A percentile compares a stretch with the other conserved stretches of the same genome.
Evolutionary conservation across 2,888 invertebrate species (phyloP).

Genomic region (Lasioglossum figueresi): DNA sequence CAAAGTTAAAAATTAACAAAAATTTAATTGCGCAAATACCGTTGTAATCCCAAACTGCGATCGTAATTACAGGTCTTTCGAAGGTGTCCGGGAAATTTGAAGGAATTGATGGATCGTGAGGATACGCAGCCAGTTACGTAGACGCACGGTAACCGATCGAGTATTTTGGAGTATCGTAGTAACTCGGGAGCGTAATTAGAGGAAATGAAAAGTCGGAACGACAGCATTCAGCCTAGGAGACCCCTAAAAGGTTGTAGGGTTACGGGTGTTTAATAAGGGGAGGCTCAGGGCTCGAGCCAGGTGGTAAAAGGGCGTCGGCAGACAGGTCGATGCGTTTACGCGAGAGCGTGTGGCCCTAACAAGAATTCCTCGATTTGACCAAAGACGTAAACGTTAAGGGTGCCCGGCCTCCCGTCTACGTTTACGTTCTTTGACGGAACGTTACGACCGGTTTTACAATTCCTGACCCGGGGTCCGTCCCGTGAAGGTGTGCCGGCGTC

Average conservation of each 20-base stretch:
- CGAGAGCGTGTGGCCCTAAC: constrained; percentile 61
- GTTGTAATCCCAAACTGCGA: neutral
- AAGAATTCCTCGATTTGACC: constrained; percentile 63
- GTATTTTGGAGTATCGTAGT: neutral
- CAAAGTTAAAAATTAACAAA: neutral
- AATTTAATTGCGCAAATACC: neutral
- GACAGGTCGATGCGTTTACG: constrained; percentile 64
- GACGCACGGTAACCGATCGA: neutral
- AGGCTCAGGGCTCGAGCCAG: constrained; percentile 75
- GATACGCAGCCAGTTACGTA: too few species aligned
- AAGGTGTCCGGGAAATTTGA: neutral
- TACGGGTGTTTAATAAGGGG: constrained; percentile 76
- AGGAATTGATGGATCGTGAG: too few species aligned
- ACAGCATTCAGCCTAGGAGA: neutral
- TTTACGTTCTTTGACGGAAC: constrained; percentile 54
- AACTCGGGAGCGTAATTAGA: neutral
- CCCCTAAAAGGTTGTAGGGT: neutral
- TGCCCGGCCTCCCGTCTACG: constrained; percentile 15
- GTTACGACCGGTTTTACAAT: constrained; percentile 64
- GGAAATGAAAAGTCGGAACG: neutral
- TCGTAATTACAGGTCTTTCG: accelerated
- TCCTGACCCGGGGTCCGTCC: constrained; percentile 24
- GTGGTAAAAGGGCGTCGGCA: constrained; percentile 58
- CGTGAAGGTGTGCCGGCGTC: neutral
- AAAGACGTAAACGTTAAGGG: constrained; percentile 74